Evolutionary conservation across 1,140 invertebrate species (phyloP).

Genomic region (Akabosia matsudoensis): DNA sequence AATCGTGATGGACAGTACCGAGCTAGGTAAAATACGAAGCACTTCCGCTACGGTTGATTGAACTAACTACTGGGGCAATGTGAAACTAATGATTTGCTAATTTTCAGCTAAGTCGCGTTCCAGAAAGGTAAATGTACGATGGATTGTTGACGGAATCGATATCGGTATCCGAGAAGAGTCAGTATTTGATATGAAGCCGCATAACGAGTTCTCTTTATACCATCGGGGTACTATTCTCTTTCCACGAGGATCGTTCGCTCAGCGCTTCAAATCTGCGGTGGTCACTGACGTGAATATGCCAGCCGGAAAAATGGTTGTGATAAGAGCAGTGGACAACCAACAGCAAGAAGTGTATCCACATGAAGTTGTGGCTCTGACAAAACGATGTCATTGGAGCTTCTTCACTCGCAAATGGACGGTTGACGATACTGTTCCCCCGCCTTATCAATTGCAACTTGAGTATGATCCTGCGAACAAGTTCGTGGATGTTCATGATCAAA

Average conservation of each 20-base stretch:
- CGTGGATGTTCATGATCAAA: background rate
- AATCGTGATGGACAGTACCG: constrained; percentile 33
- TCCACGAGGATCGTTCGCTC: background rate
- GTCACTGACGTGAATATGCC: constrained; percentile 36
- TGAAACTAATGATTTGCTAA: background rate
- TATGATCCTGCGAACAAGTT: background rate
- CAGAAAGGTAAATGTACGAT: constrained; percentile 9
- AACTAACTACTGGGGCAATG: no score
- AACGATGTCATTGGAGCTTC: constrained; percentile 42
- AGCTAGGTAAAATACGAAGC: constrained; percentile 28
- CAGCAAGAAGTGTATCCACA: constrained; percentile 33
- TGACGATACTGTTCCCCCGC: constrained; percentile 33
- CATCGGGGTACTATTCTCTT: constrained; percentile 39
- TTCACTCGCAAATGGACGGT: constrained; percentile 34
- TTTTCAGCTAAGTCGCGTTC: background rate
- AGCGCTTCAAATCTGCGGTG: constrained; percentile 28
- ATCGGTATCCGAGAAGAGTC: constrained; percentile 37
- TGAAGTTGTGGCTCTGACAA: constrained; percentile 26
- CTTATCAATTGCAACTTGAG: constrained; percentile 36
- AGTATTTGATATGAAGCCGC: constrained; percentile 32
- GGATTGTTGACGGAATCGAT: constrained; percentile 18
- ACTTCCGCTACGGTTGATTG: background rate
- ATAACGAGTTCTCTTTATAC: constrained; percentile 29
- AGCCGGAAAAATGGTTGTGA: constrained; percentile 32
- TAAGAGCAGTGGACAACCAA: constrained; percentile 8